phyloP scores from a whole-genome alignment of 1,140 invertebrate genomes.

The Neomicropteryx cornuta region DNA sequence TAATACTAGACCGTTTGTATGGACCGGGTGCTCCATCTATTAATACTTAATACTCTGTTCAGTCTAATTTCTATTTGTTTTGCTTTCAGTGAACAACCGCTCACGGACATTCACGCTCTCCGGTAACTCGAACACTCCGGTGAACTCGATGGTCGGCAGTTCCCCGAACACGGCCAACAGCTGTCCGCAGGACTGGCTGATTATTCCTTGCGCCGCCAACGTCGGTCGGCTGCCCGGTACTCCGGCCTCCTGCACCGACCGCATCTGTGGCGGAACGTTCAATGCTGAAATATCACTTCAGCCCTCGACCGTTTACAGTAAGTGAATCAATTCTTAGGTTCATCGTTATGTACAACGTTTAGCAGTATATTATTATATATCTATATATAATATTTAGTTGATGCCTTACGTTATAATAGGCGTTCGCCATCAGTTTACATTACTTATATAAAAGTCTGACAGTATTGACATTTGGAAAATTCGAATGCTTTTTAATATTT shows the following conservation, averaged over 20 bases:
- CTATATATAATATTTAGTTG: no score
- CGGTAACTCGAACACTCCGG: slow-evolving; percentile 55
- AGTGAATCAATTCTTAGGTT: slow-evolving; percentile 32
- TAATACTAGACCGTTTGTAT: no score
- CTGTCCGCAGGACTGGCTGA: slow-evolving; percentile 65
- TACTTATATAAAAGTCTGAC: no score
- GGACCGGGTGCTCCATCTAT: no score
- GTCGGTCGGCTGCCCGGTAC: slow-evolving; percentile 43
- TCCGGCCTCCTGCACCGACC: slow-evolving; percentile 49
- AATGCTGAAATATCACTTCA: slow-evolving; percentile 49
- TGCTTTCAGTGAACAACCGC: slow-evolving; percentile 44
- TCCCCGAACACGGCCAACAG: slow-evolving; percentile 43
- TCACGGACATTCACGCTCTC: slow-evolving; percentile 59
- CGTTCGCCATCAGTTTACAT: no score
- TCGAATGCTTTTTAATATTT: no score
- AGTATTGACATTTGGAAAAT: no score
- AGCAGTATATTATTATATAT: no score
- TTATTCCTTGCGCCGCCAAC: slow-evolving; percentile 63
- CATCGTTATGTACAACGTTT: not conserved
- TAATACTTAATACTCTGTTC: no score
- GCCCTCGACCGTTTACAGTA: slow-evolving; percentile 51
- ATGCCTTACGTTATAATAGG: no score
- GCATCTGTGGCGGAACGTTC: slow-evolving; percentile 61
- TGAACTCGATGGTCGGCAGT: slow-evolving; percentile 55
- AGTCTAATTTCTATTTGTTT: slow-evolving; percentile 5